These are phyloP conservation scores for Xanthorhoe spadicearia DNA, from an alignment of 2,888 invertebrate species.

Conservation along the genomic window DNA sequence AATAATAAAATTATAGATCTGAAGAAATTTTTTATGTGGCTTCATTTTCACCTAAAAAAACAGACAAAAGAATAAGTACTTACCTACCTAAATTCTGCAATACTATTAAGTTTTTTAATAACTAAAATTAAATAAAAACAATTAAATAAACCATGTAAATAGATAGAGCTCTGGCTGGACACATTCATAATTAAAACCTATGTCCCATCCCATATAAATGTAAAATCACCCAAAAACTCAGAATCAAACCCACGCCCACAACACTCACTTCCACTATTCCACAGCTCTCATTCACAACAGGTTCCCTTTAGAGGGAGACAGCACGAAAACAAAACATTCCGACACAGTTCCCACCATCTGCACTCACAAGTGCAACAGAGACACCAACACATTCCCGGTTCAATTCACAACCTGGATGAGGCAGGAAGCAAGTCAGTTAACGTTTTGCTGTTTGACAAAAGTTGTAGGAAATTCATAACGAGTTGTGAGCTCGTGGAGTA, in stretches of 20 bases:
- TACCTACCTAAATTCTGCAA: too few relatives aligned
- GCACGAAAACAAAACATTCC: conserved; percentile 84
- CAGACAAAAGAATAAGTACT: too few relatives aligned
- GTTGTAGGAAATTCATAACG: conserved; percentile 52
- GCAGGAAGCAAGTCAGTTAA: conserved; percentile 73
- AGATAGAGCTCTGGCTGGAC: too few relatives aligned
- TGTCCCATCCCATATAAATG: too few relatives aligned
- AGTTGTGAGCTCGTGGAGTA: conserved; percentile 51
- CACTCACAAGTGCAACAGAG: conserved; percentile 54
- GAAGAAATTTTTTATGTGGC: too few relatives aligned
- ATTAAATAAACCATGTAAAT: too few relatives aligned
- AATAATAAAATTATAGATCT: not conserved
- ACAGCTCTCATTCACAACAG: conserved; percentile 67
- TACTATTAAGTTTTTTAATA: too few relatives aligned
- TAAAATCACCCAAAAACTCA: not conserved
- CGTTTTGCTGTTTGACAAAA: conserved; percentile 62
- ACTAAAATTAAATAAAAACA: too few relatives aligned
- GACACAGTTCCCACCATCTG: conserved; percentile 77
- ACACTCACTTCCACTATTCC: conserved; percentile 51
- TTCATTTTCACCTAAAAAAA: too few relatives aligned
- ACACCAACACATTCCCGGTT: conserved; percentile 50
- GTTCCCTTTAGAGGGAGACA: conserved; percentile 72
- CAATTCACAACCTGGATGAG: conserved; percentile 46
- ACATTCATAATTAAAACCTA: too few relatives aligned
- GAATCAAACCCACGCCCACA: conserved; percentile 61